Conservation (phyloP, 2,113 vertebrate genomes). For the Baryphthengus martii region DNA sequence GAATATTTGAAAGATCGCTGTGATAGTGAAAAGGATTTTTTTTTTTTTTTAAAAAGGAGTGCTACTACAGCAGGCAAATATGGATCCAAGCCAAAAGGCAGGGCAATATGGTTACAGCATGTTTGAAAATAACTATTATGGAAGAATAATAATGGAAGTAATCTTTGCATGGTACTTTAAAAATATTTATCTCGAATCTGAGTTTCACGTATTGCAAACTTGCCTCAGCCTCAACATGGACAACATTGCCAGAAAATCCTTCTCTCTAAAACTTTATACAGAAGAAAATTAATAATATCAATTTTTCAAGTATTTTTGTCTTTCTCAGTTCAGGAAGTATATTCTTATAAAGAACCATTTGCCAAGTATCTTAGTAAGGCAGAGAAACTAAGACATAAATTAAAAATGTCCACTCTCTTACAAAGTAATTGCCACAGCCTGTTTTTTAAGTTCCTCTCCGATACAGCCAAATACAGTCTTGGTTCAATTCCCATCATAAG, state of each 20-base stretch:
- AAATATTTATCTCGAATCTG: neutral
- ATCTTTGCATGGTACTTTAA: neutral
- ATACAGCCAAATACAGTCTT: neutral
- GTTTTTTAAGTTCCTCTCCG: neutral
- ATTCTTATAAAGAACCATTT: neutral
- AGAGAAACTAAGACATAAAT: neutral
- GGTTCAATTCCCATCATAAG: neutral
- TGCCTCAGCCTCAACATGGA: neutral
- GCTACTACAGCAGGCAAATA: neutral
- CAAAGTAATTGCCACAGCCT: neutral
- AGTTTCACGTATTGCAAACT: neutral
- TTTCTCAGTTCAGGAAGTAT: neutral
- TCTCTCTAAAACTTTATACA: neutral
- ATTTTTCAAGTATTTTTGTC: neutral
- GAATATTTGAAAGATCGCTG: neutral
- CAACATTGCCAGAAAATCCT: neutral
- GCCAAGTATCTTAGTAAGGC: neutral
- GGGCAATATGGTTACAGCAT: neutral
- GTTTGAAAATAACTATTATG: neutral
- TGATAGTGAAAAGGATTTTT: neutral
- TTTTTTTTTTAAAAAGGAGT: neutral
- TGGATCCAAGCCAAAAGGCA: neutral
- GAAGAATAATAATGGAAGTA: neutral
- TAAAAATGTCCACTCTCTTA: neutral
- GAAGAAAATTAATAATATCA: neutral